Percentiles rank a stretch among this genome's conserved stretches.
Conservation (phyloP, 2,888 invertebrate genomes). For the Phalera bucephala region DNA sequence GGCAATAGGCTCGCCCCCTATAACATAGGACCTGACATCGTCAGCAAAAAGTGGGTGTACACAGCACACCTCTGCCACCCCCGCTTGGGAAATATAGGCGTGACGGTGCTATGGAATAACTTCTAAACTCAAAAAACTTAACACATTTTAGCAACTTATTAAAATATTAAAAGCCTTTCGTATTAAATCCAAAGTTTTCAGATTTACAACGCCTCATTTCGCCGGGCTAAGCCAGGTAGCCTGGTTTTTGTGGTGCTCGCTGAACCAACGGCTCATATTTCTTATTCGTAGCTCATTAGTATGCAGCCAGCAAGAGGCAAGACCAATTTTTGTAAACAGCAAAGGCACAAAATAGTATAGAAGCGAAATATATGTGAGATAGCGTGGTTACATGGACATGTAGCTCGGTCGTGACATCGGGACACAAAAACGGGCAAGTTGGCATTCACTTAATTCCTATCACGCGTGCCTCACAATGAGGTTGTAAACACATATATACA, state of each 20-base stretch:
- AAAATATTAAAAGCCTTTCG: too few relatives aligned
- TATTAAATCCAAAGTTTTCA: too few relatives aligned
- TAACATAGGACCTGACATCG: too few relatives aligned
- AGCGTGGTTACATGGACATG: slow-evolving; percentile 42
- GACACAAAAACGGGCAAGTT: slow-evolving; percentile 49
- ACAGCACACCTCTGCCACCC: too few relatives aligned
- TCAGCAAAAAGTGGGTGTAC: too few relatives aligned
- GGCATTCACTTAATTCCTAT: slow-evolving; percentile 54
- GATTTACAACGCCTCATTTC: not conserved
- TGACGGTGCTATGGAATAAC: too few relatives aligned
- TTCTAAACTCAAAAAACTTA: too few relatives aligned
- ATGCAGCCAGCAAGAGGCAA: not conserved
- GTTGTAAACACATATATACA: slow-evolving; percentile 49
- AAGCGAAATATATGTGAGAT: slow-evolving; percentile 25
- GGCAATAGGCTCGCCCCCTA: too few relatives aligned
- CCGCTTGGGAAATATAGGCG: too few relatives aligned
- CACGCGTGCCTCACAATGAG: slow-evolving; percentile 54
- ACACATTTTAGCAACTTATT: too few relatives aligned
- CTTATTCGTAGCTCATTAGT: not conserved
- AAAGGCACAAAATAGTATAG: slow-evolving; percentile 12
- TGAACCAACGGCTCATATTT: not conserved
- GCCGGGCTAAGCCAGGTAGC: not conserved
- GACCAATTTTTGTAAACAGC: slow-evolving; percentile 1
- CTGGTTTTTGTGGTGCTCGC: not conserved
- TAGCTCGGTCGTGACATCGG: slow-evolving; percentile 46